A percentile compares a stretch with the other conserved stretches of the same genome.
These are phyloP conservation scores for Heliconius aoede DNA, from an alignment of 2,888 invertebrate species.

Conservation along the genomic window DNA sequence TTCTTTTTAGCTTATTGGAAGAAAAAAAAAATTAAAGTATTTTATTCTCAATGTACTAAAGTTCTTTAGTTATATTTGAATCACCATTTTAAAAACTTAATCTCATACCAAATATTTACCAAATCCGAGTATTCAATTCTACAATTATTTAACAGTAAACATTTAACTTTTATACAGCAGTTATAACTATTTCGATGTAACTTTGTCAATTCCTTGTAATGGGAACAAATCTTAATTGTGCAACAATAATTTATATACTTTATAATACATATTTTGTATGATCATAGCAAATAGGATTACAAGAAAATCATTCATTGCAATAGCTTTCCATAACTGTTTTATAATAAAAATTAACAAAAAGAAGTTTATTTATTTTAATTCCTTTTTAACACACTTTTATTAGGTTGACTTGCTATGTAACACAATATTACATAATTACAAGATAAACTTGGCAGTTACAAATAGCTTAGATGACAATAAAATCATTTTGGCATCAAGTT, in stretches of 20 bases:
- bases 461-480: not conserved
- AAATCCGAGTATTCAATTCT: constrained; percentile 25
- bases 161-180: constrained; percentile 31
- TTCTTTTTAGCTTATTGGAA: not conserved
- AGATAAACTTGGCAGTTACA: not conserved
- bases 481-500: not conserved
- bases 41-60: not conserved
- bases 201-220: constrained; percentile 40
- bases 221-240: constrained; percentile 33
- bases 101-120: constrained; percentile 25
- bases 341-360: no score
- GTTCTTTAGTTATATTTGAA: not conserved
- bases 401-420: no score
- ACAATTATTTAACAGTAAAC: constrained; percentile 36
- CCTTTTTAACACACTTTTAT: no score
- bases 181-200: constrained; percentile 45
- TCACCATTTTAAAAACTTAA: constrained; percentile 7
- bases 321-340: no score
- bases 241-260: no score
- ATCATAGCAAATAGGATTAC: not conserved
- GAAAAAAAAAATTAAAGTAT: not conserved
- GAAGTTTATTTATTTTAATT: not conserved
- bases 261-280: not conserved
- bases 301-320: no score
- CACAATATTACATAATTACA: no score